Base-by-base conservation (phyloP, 35 echinoderm and acorn worm genomes). In the Stichopus chloronotus region DNA sequence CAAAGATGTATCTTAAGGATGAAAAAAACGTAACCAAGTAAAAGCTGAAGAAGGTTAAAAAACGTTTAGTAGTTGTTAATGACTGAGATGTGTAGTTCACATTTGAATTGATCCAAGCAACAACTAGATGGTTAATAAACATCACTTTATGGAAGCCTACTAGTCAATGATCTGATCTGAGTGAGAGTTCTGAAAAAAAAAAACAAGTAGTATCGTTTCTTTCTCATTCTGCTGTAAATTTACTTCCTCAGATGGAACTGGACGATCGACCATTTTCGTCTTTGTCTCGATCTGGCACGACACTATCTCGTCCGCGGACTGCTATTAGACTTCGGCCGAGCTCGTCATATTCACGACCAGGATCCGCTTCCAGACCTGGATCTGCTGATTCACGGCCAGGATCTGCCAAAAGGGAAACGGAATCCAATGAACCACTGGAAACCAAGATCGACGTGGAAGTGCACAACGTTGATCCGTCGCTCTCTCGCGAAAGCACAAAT, bases 281-380 rank as follows among this genome's bases (percentile, higher is more conserved):
- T 52, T 54, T 92, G 8, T 83, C 78, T 4, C 72, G 91, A 60
- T 83, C 91, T 5, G 78, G 79, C 22, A 88, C 86, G 24, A 88
- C 86, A 10, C 61, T 88, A 52, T 88, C 86, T 25, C 58, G 86
- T n/a, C 86, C 86, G 25, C n/a, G 86, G 21, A 88, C 86, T 58
- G 86, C 86, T 9, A 19, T 88, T n/a, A 60, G 86, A 58, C 86
- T 88, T 20, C 57, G 86, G 20, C 86, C 86, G 17, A 88, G 86
- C 61, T 88, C 86, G n/a, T 88, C 86, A 14, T 88, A 88, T 24
- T 88, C 86, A n/a, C 86, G 86, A 63, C 86, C 86, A 3, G 79
- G 91, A 3, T 57, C 72, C 17, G 52, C 76, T 10, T 72, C 30
- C 5, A 68, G 86, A 63, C 17, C 86, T 22, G 79, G 91, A 17